phyloP scores from a whole-genome alignment of 2,113 vertebrate genomes.

The Sinosuthora webbiana region DNA sequence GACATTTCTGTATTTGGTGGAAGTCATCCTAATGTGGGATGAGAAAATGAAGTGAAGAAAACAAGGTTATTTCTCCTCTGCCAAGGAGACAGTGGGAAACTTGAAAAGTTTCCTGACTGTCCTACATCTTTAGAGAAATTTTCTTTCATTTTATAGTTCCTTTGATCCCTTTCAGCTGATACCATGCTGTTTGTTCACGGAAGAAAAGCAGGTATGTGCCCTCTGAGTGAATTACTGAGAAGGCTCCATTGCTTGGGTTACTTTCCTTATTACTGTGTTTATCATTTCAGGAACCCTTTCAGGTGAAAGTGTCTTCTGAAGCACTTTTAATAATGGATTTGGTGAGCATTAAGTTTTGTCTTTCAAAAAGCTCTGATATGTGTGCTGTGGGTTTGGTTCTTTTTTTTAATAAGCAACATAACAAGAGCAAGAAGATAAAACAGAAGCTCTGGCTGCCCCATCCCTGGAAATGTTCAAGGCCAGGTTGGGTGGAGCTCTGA shows the following conservation, averaged over 20 bases:
- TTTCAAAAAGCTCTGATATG: not conserved
- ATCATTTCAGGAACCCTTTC: constrained; percentile 88
- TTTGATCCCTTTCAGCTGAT: constrained; percentile 98
- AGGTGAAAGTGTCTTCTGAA: constrained; percentile 89
- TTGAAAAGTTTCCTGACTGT: constrained; percentile 15
- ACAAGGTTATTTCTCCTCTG: not conserved
- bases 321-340: constrained; percentile 96
- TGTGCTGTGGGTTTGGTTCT: no score
- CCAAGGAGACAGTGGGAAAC: not conserved
- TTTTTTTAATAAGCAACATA: not conserved
- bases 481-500: not conserved
- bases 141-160: constrained; percentile 79
- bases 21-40: not conserved
- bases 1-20: not conserved
- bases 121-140: constrained; percentile 52
- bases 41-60: not conserved
- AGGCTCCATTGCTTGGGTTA: not conserved
- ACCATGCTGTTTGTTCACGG: constrained; percentile 88
- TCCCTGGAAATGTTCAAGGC: not conserved
- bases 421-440: not conserved
- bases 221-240: not conserved
- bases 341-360: constrained; percentile 75
- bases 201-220: constrained; percentile 84
- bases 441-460: not conserved
- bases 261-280: not conserved